phyloP scores from a whole-genome alignment of 2,888 invertebrate genomes.

The Digitonthophagus gazella region DNA sequence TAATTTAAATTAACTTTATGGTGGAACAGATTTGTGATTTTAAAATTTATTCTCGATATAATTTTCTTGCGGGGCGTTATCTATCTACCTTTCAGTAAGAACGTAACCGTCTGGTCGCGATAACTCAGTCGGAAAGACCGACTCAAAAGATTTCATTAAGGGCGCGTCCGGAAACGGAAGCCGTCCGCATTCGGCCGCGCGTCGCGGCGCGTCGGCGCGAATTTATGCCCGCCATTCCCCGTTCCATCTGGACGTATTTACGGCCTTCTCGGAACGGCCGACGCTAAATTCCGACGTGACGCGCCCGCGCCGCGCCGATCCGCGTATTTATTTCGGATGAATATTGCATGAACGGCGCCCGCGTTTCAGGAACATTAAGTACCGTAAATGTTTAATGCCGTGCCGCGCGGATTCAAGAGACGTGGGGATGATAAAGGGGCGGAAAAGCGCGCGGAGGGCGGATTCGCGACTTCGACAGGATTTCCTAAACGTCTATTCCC shows the following conservation, averaged over 20 bases:
- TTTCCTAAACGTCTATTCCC: not conserved
- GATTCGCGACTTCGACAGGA: not conserved
- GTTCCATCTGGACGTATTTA: slow-evolving; percentile 2
- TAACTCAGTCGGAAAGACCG: not conserved
- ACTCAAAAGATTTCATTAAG: slow-evolving; percentile 12
- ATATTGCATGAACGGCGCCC: slow-evolving; percentile 12
- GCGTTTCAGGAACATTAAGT: slow-evolving; percentile 7
- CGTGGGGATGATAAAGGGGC: not conserved
- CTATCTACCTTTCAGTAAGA: not conserved
- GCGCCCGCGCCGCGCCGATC: slow-evolving; percentile 9
- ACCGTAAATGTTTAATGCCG: not conserved
- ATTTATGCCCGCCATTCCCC: slow-evolving; percentile 1
- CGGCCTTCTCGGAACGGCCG: slow-evolving; percentile 4
- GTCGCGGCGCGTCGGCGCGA: slow-evolving; percentile 7
- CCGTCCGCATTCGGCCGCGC: slow-evolving; percentile 2
- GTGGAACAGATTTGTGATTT: no score
- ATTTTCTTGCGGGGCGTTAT: not conserved
- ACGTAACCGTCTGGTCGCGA: not conserved
- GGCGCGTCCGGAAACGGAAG: slow-evolving; percentile 1
- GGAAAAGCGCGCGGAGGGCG: not conserved
- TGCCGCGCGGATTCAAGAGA: not conserved
- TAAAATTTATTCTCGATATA: no score
- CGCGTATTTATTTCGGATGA: slow-evolving; percentile 16
- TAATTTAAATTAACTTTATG: no score
- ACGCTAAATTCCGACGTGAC: slow-evolving; percentile 8